phyloP scores from a whole-genome alignment of 2,113 vertebrate species.

The Heptranchias perlo region DNA sequence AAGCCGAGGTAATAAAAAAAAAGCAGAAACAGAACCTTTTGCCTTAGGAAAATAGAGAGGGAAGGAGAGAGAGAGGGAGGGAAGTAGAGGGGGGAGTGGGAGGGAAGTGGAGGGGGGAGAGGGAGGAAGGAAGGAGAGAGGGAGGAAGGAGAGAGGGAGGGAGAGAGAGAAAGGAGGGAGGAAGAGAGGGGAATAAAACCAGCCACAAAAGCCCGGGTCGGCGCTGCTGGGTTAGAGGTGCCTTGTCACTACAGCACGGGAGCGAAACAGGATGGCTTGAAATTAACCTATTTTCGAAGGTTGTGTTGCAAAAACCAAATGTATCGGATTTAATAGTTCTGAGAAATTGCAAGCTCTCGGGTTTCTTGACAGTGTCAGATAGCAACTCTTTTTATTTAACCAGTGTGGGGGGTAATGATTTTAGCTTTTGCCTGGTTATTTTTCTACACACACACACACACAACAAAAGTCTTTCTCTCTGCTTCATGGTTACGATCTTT shows the following conservation, averaged over 20 bases:
- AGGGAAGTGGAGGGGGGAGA: background rate
- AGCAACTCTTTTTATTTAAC: background rate
- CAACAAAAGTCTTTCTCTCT: conserved; percentile 29
- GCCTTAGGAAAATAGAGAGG: conserved; percentile 58
- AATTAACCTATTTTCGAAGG: conserved; percentile 34
- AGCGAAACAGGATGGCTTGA: conserved; percentile 55
- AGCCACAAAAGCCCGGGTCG: conserved; percentile 32
- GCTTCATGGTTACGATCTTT: conserved; percentile 3
- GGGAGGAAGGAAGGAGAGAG: background rate
- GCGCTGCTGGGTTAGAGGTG: conserved; percentile 70
- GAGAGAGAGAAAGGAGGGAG: background rate
- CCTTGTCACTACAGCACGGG: conserved; percentile 68
- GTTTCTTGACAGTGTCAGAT: background rate
- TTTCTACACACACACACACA: background rate
- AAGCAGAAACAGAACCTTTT: background rate
- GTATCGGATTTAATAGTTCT: conserved; percentile 12
- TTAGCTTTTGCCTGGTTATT: background rate
- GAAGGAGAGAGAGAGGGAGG: conserved; percentile 54
- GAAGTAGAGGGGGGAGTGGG: conserved; percentile 46
- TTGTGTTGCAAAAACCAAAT: background rate
- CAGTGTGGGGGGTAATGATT: background rate
- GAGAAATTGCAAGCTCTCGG: background rate
- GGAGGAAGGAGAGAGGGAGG: background rate
- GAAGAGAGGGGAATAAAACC: background rate
- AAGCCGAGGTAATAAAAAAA: conserved; percentile 40